Base-by-base conservation (phyloP, 2,888 invertebrate genomes). In the Cheilosia urbana region DNA sequence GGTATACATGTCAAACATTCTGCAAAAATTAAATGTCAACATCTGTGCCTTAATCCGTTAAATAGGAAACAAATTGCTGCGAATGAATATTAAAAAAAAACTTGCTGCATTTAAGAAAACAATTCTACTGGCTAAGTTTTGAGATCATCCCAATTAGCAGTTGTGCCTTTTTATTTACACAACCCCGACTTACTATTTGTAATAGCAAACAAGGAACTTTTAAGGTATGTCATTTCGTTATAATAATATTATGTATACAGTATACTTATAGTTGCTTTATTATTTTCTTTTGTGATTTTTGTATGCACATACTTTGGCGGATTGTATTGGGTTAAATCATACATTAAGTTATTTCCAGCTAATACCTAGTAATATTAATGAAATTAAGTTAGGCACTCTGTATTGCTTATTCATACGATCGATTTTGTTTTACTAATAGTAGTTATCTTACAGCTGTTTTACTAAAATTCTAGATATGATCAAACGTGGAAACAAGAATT, bases 1-100 rank as follows among this genome's bases (percentile, higher is more conserved):
- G 83, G 83, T 84, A 79, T 79, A 73, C 55, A 83, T 78, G 78
- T 83, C 73, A 83, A 82, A 79, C 65, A 62, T 69, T 78, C 68
- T 73, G 51, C 63, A 49, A 68, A 62, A 73, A 73, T 57, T 63
- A 77, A 76, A 78, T 82, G 69, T 71, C 69, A 77, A 71, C 77
- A 77, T 77, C 77, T 78, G 72, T 81, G 51, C 51, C 34, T 71
- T 27, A 63, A 76, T 68, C 40, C 47, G 47, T 45, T 63, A 42
- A 76, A 78, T 77, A 24, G 58, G 24, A 62, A 76, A 40, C 19
- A 69, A 75, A 47, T 27, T 66, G 42, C 51, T 68, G 68, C 66
- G 63, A 63, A 51, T 62, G 58, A 53, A 42, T 21, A 69, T 21
- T 11, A 42, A 15, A 15, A 49, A 49, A 57, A 40, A 11, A 63